Conservation (phyloP, 1,140 invertebrate genomes). For the Calycopis cecrops region DNA sequence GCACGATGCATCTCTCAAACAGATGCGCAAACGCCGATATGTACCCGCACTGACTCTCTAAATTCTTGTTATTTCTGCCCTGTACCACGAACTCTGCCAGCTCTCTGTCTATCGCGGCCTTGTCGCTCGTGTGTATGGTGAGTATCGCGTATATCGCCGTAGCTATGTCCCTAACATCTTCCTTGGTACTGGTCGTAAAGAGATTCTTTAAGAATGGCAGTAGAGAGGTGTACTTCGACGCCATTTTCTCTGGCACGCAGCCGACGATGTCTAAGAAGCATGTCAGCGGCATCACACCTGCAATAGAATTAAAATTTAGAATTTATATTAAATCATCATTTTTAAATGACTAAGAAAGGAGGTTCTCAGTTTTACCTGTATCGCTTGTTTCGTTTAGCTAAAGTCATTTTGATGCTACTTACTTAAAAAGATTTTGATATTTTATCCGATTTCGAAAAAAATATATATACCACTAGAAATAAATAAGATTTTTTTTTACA, state of each 20-base stretch:
- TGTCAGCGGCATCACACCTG: conserved; percentile 79
- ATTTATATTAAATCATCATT: no score
- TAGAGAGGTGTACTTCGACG: conserved; percentile 75
- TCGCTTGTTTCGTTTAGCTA: no score
- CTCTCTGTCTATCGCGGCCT: conserved; percentile 75
- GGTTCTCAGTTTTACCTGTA: no score
- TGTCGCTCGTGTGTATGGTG: conserved; percentile 70
- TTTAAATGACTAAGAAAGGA: no score
- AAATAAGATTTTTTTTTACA: no score
- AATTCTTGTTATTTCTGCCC: conserved; percentile 72
- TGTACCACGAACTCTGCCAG: conserved; percentile 74
- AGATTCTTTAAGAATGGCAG: conserved; percentile 79
- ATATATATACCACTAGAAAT: no score
- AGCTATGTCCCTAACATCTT: conserved; percentile 83
- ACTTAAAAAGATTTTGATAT: no score
- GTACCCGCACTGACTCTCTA: conserved; percentile 85
- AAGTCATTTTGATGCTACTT: no score
- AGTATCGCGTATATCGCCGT: conserved; percentile 83
- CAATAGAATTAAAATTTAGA: no score
- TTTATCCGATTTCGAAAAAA: no score
- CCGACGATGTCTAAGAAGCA: conserved; percentile 86
- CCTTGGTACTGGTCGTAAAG: conserved; percentile 80
- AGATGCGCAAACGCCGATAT: conserved; percentile 81
- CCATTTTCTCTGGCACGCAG: conserved; percentile 78
- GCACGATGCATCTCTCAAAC: conserved; percentile 79